Evolutionary conservation across 2,888 invertebrate species (phyloP).

Genomic region (Miltochrista miniata): DNA sequence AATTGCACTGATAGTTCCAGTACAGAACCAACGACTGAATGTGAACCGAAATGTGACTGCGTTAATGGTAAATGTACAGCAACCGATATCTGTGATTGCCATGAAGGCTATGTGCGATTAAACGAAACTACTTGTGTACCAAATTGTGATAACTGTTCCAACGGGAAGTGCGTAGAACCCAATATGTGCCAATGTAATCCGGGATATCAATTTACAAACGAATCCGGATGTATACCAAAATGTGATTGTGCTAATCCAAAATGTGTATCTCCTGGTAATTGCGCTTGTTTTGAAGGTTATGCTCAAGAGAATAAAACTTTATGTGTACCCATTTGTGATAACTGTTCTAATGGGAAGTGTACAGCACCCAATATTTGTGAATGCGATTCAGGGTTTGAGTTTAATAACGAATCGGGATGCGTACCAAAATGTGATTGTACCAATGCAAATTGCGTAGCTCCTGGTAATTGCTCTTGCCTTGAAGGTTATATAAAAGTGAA

Average conservation of each 20-base stretch:
- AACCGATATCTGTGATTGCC: constrained; percentile 73
- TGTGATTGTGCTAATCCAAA: constrained; percentile 76
- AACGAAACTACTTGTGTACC: constrained; percentile 41
- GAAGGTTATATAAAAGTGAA: constrained; percentile 48
- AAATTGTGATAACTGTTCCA: constrained; percentile 28
- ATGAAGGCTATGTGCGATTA: constrained; percentile 48
- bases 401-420: constrained; percentile 37
- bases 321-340: constrained; percentile 40
- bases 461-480: constrained; percentile 71
- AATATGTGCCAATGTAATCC: constrained; percentile 49
- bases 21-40: constrained; percentile 40
- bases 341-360: constrained; percentile 50
- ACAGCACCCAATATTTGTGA: constrained; percentile 54
- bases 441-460: constrained; percentile 66
- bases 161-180: constrained; percentile 59
- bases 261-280: constrained; percentile 63
- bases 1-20: constrained; percentile 47
- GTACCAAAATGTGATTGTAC: constrained; percentile 66
- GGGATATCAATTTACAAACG: constrained; percentile 43
- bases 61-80: constrained; percentile 64
- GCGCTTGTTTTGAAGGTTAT: constrained; percentile 70
- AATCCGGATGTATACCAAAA: constrained; percentile 43
- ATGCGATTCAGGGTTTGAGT: constrained; percentile 49
- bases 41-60: constrained; percentile 67
- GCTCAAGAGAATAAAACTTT: constrained; percentile 18